Evolutionary conservation across 1,140 invertebrate species (phyloP), one percentile per base, ranked within the genome.

Genomic region (Drosophila carrolli): DNA sequence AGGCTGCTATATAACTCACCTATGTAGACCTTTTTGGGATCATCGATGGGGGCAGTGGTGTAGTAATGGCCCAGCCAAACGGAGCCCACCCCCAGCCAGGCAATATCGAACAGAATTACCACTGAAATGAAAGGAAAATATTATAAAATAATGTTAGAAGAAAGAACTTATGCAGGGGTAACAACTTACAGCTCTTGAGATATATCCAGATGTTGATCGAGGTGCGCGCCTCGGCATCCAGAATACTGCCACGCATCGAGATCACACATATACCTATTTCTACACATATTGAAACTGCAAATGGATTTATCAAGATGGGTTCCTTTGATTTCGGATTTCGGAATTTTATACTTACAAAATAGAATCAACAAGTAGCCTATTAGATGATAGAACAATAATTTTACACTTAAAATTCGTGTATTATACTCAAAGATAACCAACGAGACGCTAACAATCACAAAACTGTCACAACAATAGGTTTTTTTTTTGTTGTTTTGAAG

Each of bases 201-300:
- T 98, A 98, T 55, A 98, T 95, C 16, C 98, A 93, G 90, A 97
- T 96, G 92, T 97, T 96, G 94, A 97, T 97, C 61, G 95, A 94
- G 44, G 95, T 94, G 50, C 97, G 93, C 1, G 95, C 95, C 29
- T 93, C 93, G 1, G 95, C 96, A 81, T 97, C 95, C 56, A 98
- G 93, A 79, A 98, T 98, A 74, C 96, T 96, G 56, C 97, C 97
- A 63, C 96, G 93, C 92, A 97, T 95, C 53, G 97, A 96, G 53
- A 97, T 94, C 68, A 95, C 93, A 70, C 95, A 96, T 65, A 98
- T 96, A 63, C 94, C 94, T 47, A 95, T 93, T 92, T 98, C 97
- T 47, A 96, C 93, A 35, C 95, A 82, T 83, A 96, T 94, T 48
- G 95, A 95, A 55, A 94, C 94, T 75, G 93, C 84, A 71, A 96